phyloP scores from a whole-genome alignment of 2,797 vertebrate genomes.

The Moxostoma hubbsi region DNA sequence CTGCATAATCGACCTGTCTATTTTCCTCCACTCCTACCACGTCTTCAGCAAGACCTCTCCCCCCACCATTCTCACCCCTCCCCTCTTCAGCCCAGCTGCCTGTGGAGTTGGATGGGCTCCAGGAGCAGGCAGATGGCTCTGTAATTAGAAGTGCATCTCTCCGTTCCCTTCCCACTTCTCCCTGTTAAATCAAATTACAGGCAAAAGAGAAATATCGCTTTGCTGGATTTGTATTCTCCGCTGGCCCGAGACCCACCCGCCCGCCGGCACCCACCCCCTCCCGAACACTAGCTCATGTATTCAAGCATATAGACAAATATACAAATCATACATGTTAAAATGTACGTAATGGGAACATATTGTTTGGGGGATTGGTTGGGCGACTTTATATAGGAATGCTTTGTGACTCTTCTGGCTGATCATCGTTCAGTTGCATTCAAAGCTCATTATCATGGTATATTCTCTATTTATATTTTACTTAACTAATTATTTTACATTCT shows the following conservation, averaged over 20 bases:
- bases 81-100: constrained; percentile 72
- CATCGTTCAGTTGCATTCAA: constrained; percentile 54
- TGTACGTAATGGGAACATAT: constrained; percentile 51
- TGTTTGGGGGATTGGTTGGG: no score
- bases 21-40: constrained; percentile 57
- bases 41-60: constrained; percentile 61
- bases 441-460: constrained; percentile 50
- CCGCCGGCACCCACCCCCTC: constrained; percentile 42
- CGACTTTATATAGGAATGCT: no score
- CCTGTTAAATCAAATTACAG: constrained; percentile 92
- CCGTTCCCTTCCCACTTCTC: constrained; percentile 86
- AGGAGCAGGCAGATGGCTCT: constrained; percentile 90
- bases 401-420: neutral
- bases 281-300: constrained; percentile 54
- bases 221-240: constrained; percentile 86
- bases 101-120: constrained; percentile 86
- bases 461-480: no score
- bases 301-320: constrained; percentile 32
- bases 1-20: constrained; percentile 62
- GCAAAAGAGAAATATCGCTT: constrained; percentile 81
- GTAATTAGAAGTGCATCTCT: constrained; percentile 88
- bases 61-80: constrained; percentile 56
- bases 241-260: constrained; percentile 54
- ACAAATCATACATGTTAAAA: constrained; percentile 59
- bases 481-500: no score